phyloP scores from a whole-genome alignment of 2,797 vertebrate species.

The Hippocampus kuda region DNA sequence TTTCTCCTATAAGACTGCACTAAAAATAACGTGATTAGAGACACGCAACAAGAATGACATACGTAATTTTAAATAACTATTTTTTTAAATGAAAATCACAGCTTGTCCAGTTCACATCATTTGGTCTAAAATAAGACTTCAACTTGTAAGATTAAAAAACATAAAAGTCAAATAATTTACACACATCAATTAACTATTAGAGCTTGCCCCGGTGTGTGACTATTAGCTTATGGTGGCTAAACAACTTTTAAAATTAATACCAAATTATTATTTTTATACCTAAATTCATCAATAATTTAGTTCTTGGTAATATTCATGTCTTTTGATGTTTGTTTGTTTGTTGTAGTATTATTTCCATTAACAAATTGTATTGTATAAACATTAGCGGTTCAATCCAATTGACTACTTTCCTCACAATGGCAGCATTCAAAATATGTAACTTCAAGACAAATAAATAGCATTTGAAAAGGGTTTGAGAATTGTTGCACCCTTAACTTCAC shows the following conservation, averaged over 20 bases:
- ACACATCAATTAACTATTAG: background rate
- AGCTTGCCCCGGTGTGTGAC: background rate
- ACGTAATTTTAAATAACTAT: background rate
- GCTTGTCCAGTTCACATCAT: background rate
- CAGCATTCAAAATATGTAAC: background rate
- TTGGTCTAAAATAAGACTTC: background rate
- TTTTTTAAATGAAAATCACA: background rate
- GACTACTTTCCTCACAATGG: background rate
- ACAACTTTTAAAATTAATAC: background rate
- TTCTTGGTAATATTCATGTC: background rate
- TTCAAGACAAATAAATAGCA: background rate
- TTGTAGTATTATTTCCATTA: background rate
- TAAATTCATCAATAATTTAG: background rate
- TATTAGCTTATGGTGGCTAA: background rate
- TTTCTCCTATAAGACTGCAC: background rate
- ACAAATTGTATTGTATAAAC: background rate
- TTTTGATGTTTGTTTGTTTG: background rate
- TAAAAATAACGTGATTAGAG: background rate
- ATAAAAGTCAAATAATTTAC: background rate
- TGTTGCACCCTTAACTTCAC: background rate
- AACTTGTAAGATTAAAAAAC: background rate
- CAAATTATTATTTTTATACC: background rate
- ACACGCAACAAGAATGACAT: background rate
- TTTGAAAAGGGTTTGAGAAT: background rate
- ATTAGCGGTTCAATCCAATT: background rate